Percentiles rank a stretch among this genome's conserved stretches.
Conservation (phyloP, 2,797 vertebrate genomes). For the Melanotaenia boesemani region DNA sequence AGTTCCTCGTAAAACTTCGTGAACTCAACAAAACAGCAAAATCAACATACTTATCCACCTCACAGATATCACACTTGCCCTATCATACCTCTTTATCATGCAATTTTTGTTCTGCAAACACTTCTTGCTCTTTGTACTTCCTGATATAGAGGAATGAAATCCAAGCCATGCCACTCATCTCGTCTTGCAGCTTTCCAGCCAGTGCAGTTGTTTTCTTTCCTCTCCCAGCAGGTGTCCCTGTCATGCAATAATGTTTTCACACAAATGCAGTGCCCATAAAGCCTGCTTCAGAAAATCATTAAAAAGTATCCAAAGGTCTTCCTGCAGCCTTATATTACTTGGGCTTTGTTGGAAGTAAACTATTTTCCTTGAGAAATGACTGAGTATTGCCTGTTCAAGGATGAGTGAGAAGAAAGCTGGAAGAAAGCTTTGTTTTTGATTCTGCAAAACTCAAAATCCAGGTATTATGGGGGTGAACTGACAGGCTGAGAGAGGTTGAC, state of each 20-base stretch:
- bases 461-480: slow-evolving; percentile 1
- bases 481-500: slow-evolving; percentile 8
- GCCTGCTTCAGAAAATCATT: slow-evolving; percentile 57
- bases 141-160: slow-evolving; percentile 52
- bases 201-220: slow-evolving; percentile 66
- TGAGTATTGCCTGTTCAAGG: slow-evolving; percentile 18
- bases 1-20: slow-evolving; percentile 69
- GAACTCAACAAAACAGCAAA: slow-evolving; percentile 64
- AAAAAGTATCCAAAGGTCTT: slow-evolving; percentile 43
- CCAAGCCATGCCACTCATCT: slow-evolving; percentile 46
- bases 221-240: slow-evolving; percentile 82
- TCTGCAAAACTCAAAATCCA: slow-evolving; percentile 29
- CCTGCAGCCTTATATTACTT: slow-evolving; percentile 25
- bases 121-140: slow-evolving; percentile 4
- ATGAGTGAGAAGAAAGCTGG: slow-evolving; percentile 16
- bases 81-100: slow-evolving; percentile 13
- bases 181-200: slow-evolving; percentile 33
- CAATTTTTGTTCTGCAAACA: slow-evolving; percentile 20
- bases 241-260: slow-evolving; percentile 69
- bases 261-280: slow-evolving; percentile 55
- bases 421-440: slow-evolving; percentile 44
- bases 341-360: slow-evolving; percentile 24
- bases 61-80: slow-evolving; percentile 12
- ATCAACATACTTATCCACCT: slow-evolving; percentile 35
- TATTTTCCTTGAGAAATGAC: slow-evolving; percentile 24